Evolutionary conservation across 1,140 invertebrate species (phyloP), one percentile per base, ranked within the genome.

Genomic region (Tribolium madens): DNA sequence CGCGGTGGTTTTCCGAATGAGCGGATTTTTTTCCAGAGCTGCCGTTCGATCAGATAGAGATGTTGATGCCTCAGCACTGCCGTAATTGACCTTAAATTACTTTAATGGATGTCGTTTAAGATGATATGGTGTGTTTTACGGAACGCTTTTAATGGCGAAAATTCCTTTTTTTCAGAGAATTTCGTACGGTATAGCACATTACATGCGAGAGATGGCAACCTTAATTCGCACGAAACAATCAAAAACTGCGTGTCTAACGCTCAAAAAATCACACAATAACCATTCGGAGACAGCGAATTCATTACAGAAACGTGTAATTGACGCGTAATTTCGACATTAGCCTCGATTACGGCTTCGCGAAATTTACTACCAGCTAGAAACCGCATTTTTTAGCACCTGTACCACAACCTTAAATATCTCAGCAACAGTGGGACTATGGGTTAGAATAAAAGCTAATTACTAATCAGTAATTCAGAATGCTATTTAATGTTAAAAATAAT

Each of bases 71-170:
- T 64, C 57, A 7, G 15, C 26, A 12, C 57, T 33, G 14, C 21
- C 57, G 57, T 64, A 33, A 64, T 64, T 64, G 26, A 64, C 10
- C 57, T 64, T 31, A 64, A 64, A 33, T 33, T 64, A 26, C 21
- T 36, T 64, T 64, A 64, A 64, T 64, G 57, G 57, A 64, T 12
- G 26, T 64, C 57, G 57, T 64, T 64, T 64, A 64, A 64, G 21
- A 33, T 26, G 57, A 13, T 64, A 57, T 57, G 18, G 52, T 57
- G 52, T 57, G 52, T 57, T 57, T 57, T 57, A 57, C 52, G 52
- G 52, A 17, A 57, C 52, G 52, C 52, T 57, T 57, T 57, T 57
- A 57, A 57, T 57, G 52, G 52, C 13, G 7, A 18, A 64, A 33
- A 33, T 64, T 33, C 26, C 26, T 64, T 64, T 64, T 31, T 42